These are phyloP conservation scores for Pristionchus mayeri DNA, from an alignment of 2,888 invertebrate species.

Conservation along the genomic window DNA sequence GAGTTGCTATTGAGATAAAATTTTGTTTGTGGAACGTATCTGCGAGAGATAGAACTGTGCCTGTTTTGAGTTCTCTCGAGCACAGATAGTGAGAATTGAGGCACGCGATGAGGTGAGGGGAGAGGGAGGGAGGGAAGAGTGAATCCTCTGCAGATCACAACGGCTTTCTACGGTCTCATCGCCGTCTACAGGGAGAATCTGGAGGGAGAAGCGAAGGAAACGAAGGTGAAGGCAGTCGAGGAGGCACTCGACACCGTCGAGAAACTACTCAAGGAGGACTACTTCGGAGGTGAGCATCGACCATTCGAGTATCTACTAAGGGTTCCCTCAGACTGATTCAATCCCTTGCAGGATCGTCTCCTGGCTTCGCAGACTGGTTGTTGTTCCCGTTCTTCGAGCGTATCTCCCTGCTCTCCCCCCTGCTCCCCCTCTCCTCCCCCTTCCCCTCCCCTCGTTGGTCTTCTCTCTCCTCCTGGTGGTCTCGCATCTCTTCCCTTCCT, in stretches of 20 bases:
- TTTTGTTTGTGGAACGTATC: not conserved
- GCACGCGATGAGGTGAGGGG: too few species aligned
- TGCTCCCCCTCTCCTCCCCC: conserved; percentile 9
- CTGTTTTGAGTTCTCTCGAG: too few species aligned
- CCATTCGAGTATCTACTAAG: not conserved
- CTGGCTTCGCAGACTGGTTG: conserved; percentile 63
- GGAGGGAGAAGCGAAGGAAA: conserved; percentile 52
- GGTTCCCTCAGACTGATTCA: not conserved
- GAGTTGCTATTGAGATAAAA: too few species aligned
- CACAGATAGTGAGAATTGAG: too few species aligned
- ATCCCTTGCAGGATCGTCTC: conserved; percentile 50
- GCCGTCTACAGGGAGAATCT: conserved; percentile 53
- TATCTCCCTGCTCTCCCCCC: conserved; percentile 28
- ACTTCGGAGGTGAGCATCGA: conserved; percentile 59
- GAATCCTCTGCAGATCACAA: conserved; percentile 57
- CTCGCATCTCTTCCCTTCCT: not conserved
- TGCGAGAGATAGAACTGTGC: not conserved
- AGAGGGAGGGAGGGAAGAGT: too few species aligned
- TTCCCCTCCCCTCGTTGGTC: conserved; percentile 45
- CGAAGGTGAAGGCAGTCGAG: conserved; percentile 56
- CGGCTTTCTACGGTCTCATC: conserved; percentile 56
- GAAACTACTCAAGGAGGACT: conserved; percentile 57
- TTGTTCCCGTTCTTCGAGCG: conserved; percentile 68
- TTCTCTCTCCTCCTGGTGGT: conserved; percentile 21
- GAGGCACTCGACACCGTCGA: conserved; percentile 61